These are phyloP conservation scores for Toxotes chatareus DNA, from an alignment of 2,113 vertebrate species.

Conservation along the genomic window DNA sequence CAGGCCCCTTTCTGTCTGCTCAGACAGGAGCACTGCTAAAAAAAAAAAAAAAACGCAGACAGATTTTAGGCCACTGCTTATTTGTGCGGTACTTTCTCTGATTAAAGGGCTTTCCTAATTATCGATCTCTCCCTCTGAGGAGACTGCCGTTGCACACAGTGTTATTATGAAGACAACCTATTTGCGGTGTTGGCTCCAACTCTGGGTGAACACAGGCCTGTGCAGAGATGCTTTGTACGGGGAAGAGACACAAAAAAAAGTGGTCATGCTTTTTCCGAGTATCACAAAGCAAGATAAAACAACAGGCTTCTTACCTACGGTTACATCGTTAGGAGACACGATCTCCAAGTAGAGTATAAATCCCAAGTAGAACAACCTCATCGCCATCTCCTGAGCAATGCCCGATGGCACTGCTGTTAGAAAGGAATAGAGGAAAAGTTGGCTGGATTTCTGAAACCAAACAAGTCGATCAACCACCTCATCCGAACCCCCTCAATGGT, in stretches of 20 bases:
- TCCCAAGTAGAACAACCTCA: conserved; percentile 81
- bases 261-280: conserved; percentile 54
- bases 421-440: conserved; percentile 75
- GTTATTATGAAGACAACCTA: conserved; percentile 8
- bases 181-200: conserved; percentile 43
- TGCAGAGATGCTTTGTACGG: conserved; percentile 65
- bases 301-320: conserved; percentile 81
- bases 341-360: conserved; percentile 79
- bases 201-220: conserved; percentile 67
- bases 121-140: conserved; percentile 17
- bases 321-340: conserved; percentile 71
- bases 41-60: conserved; percentile 18
- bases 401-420: conserved; percentile 75
- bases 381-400: conserved; percentile 82
- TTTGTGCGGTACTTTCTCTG: conserved; percentile 42
- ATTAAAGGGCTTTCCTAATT: conserved; percentile 26
- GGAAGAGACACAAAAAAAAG: conserved; percentile 32
- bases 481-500: conserved; percentile 79
- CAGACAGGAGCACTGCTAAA: conserved; percentile 48
- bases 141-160: conserved; percentile 23
- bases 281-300: conserved; percentile 66
- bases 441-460: conserved; percentile 67
- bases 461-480: conserved; percentile 72
- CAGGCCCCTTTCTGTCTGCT: conserved; percentile 58
- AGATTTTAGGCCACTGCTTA: conserved; percentile 43